A percentile compares a stretch with the other conserved stretches of the same genome.
phyloP scores from a whole-genome alignment of 1,140 invertebrate genomes.

The Lamellibrachia luymesi region DNA sequence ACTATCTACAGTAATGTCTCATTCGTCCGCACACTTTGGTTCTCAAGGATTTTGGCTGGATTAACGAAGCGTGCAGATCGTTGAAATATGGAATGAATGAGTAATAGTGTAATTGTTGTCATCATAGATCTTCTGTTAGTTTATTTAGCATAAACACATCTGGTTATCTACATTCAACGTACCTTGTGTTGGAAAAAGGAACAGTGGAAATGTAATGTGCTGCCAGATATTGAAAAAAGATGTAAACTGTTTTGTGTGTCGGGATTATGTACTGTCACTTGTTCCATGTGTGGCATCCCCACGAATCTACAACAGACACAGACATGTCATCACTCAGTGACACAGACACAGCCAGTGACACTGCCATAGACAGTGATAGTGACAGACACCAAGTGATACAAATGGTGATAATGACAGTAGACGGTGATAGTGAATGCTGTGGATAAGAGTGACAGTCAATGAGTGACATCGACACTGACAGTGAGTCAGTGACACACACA shows the following conservation, averaged over 20 bases:
- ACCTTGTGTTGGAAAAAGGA: slow-evolving; percentile 90
- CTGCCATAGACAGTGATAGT: too few species aligned
- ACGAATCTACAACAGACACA: slow-evolving; percentile 65
- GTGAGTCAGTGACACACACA: background rate
- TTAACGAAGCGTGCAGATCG: too few species aligned
- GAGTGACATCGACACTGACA: background rate
- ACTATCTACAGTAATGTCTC: too few species aligned
- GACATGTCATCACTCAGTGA: background rate
- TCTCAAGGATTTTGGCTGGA: too few species aligned
- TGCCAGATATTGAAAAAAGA: slow-evolving; percentile 82
- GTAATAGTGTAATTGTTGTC: too few species aligned
- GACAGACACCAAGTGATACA: background rate
- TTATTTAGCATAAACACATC: background rate
- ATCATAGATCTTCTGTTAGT: too few species aligned
- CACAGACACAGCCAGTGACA: background rate
- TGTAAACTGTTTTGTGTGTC: slow-evolving; percentile 75
- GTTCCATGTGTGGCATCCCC: slow-evolving; percentile 77
- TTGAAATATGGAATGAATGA: too few species aligned
- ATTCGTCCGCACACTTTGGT: too few species aligned
- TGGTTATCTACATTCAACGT: slow-evolving; percentile 31
- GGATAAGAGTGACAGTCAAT: too few species aligned
- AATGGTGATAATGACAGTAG: too few species aligned
- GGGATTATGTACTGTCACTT: slow-evolving; percentile 76
- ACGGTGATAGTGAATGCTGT: too few species aligned
- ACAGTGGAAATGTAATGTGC: slow-evolving; percentile 84